Evolutionary conservation across 1,140 invertebrate genomes (phyloP).

Genomic region (Lanistes nyassanus): DNA sequence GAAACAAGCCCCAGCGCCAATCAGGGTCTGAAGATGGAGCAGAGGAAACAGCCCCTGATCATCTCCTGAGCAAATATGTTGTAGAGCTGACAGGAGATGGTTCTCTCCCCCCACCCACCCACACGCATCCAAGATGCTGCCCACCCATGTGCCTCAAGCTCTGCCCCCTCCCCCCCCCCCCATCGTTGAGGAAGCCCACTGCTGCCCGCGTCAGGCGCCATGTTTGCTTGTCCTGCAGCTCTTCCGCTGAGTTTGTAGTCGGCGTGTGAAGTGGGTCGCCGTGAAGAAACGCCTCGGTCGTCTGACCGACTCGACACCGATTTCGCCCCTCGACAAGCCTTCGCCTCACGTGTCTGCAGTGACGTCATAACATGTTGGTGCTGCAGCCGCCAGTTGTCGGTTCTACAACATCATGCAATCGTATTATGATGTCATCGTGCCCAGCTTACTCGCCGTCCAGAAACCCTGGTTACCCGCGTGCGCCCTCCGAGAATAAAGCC

Average conservation of each 20-base stretch:
- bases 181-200: not conserved
- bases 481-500: too few species aligned
- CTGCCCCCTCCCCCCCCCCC: not conserved
- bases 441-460: too few species aligned
- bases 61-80: not conserved
- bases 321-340: too few species aligned
- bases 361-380: too few species aligned
- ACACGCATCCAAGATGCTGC: not conserved
- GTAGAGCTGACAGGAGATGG: not conserved
- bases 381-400: too few species aligned
- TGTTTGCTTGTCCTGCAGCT: not conserved
- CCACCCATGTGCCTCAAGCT: not conserved
- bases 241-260: too few species aligned
- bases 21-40: not conserved
- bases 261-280: not conserved
- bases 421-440: too few species aligned
- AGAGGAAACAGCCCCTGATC: not conserved
- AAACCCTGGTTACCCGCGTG: too few species aligned
- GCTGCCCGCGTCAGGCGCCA: not conserved
- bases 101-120: not conserved
- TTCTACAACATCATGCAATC: too few species aligned
- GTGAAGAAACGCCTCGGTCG: not conserved
- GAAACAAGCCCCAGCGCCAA: not conserved
- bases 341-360: too few species aligned
- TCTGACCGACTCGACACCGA: too few species aligned